phyloP scores from a whole-genome alignment of 2,888 invertebrate species.

The Gymnosoma rotundatum region DNA sequence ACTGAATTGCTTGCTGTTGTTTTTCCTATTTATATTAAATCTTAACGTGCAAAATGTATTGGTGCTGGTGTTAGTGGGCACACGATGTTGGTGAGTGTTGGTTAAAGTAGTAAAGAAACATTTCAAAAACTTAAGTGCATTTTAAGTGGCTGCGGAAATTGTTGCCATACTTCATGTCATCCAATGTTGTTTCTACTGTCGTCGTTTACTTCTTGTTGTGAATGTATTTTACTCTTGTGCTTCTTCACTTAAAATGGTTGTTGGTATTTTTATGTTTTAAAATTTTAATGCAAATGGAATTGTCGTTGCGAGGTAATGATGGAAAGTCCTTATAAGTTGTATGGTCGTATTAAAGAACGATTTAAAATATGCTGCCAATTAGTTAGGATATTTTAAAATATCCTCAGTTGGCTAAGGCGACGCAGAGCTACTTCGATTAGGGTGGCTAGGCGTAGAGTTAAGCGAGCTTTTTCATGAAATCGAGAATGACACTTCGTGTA shows the following conservation, averaged over 20 bases:
- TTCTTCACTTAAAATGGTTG: slow-evolving; percentile 25
- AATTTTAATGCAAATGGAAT: slow-evolving; percentile 60
- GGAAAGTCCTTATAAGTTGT: too few species aligned
- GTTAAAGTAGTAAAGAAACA: slow-evolving; percentile 52
- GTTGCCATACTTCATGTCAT: slow-evolving; percentile 62
- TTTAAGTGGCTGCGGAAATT: slow-evolving; percentile 71
- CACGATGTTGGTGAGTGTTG: slow-evolving; percentile 21
- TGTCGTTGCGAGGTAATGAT: not conserved
- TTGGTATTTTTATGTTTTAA: slow-evolving; percentile 29
- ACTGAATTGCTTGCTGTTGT: not conserved
- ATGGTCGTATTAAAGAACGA: too few species aligned
- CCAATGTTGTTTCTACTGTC: slow-evolving; percentile 44
- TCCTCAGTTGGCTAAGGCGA: too few species aligned
- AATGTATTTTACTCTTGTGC: slow-evolving; percentile 5
- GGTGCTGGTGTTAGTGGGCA: slow-evolving; percentile 9
- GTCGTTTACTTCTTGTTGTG: slow-evolving; percentile 43
- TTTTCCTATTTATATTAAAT: slow-evolving; percentile 43
- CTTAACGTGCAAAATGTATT: slow-evolving; percentile 38
- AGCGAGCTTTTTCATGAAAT: too few species aligned
- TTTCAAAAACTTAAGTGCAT: slow-evolving; percentile 68
- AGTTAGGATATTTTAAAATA: too few species aligned
- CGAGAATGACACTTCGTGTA: too few species aligned
- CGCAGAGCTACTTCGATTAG: too few species aligned
- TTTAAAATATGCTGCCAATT: too few species aligned
- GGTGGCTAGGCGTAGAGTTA: too few species aligned